A percentile compares a stretch with the other conserved stretches of the same genome.
phyloP scores from a whole-genome alignment of 2,888 invertebrate species.

The Cephonodes hylas region DNA sequence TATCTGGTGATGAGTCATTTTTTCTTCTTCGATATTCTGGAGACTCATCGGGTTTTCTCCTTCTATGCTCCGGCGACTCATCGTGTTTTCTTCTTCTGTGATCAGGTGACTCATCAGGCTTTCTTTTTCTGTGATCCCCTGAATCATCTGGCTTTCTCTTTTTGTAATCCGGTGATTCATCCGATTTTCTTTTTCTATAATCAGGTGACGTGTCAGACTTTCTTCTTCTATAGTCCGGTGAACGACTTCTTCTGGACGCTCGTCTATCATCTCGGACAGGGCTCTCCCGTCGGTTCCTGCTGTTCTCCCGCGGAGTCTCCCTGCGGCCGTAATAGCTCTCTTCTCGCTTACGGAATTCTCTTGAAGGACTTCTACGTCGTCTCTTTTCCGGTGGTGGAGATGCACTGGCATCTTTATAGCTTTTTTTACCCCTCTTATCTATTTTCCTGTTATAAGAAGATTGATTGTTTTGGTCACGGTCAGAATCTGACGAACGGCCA shows the following conservation, averaged over 20 bases:
- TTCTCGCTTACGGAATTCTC: conserved; percentile 43
- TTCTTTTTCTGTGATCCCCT: background rate
- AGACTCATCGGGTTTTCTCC: background rate
- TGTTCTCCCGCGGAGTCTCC: conserved; percentile 30
- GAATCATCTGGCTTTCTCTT: background rate
- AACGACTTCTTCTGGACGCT: conserved; percentile 27
- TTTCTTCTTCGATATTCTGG: background rate
- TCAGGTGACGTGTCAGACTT: conserved; percentile 12
- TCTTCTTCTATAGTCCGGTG: conserved; percentile 23
- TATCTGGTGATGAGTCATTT: conserved; percentile 25
- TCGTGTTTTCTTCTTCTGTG: background rate
- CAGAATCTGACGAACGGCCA: conserved; percentile 50
- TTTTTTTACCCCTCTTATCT: conserved; percentile 50
- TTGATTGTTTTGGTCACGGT: no score
- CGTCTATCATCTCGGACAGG: conserved; percentile 44
- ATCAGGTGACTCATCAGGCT: background rate
- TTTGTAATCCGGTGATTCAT: background rate
- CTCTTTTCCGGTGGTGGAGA: conserved; percentile 65
- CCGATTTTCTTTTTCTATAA: background rate
- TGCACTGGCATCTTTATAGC: conserved; percentile 44
- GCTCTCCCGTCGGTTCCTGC: conserved; percentile 39
- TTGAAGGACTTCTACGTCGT: conserved; percentile 54
- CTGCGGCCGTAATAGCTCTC: conserved; percentile 45
- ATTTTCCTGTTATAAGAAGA: conserved; percentile 32
- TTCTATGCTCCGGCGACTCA: background rate